Percentiles rank a stretch among this genome's conserved stretches.
Conservation (phyloP, 35 echinoderm and acorn worm genomes). For the Apostichopus parvimensis region DNA sequence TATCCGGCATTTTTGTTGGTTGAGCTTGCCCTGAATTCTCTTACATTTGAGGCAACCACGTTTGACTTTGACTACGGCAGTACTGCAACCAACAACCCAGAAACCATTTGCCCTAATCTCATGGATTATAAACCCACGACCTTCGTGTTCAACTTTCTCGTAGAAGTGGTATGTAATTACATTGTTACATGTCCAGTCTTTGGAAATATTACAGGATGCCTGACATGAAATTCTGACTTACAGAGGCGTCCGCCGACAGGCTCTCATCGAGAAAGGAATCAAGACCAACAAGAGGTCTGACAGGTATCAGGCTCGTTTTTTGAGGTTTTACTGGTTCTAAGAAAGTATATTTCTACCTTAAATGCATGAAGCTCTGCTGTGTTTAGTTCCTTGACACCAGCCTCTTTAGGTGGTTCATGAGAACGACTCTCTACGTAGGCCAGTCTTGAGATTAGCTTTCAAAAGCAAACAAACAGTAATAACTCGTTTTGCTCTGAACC, state of each 20-base stretch:
- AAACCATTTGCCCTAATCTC: constrained; percentile 55
- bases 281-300: neutral
- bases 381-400: neutral
- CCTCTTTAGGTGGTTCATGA: neutral
- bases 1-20: constrained; percentile 4
- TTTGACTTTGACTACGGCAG: constrained; percentile 37
- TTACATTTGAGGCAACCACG: constrained; percentile 49
- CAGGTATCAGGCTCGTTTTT: too few relatives aligned
- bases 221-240: constrained; percentile 26
- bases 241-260: constrained; percentile 65
- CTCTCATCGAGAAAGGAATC: constrained; percentile 58
- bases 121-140: constrained; percentile 57
- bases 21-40: neutral
- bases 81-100: constrained; percentile 68
- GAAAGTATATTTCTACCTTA: neutral
- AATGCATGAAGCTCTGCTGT: constrained; percentile 34
- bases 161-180: neutral
- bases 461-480: neutral
- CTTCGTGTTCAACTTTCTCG: constrained; percentile 53
- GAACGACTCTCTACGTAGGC: too few relatives aligned
- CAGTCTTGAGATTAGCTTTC: too few relatives aligned
- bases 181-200: constrained; percentile 44
- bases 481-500: neutral
- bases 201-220: constrained; percentile 68
- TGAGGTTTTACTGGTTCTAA: neutral